A percentile compares a stretch with the other conserved stretches of the same genome.
Evolutionary conservation across 2,888 invertebrate species (phyloP).

Genomic region (Piscicola geometra): DNA sequence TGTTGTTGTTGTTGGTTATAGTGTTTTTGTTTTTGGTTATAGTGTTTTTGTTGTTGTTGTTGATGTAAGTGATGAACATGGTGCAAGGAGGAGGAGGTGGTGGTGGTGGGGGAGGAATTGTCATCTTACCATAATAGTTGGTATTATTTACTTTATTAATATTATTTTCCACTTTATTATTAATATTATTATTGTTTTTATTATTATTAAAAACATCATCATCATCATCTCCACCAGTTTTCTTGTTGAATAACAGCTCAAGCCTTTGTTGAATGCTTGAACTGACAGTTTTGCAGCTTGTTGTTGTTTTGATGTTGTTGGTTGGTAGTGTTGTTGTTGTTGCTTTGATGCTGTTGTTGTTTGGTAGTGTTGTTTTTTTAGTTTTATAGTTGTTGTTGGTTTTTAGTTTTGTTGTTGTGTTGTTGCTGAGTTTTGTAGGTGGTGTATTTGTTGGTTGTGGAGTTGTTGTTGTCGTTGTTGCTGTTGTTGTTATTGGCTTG

Average conservation of each 20-base stretch:
- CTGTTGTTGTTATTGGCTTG: background rate
- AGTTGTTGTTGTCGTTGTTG: background rate
- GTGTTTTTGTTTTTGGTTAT: too few species aligned
- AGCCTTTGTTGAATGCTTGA: background rate
- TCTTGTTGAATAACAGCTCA: background rate
- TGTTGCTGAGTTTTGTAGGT: too few species aligned
- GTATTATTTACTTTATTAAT: background rate
- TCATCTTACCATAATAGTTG: background rate
- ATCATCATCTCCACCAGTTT: background rate
- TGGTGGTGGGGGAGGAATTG: background rate
- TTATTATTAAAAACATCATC: background rate
- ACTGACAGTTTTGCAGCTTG: background rate
- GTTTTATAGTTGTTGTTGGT: background rate
- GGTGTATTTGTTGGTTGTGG: too few species aligned
- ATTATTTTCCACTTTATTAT: background rate
- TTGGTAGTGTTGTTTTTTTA: background rate
- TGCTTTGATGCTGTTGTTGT: background rate
- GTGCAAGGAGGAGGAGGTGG: background rate
- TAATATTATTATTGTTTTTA: background rate
- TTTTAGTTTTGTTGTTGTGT: too few species aligned
- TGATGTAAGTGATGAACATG: too few species aligned
- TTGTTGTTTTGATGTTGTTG: background rate
- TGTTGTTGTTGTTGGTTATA: too few species aligned
- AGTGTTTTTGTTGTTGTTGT: too few species aligned
- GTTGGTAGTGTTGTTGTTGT: background rate